Base-by-base conservation (phyloP, 30 jellyfish, hydroid and myxozoan genomes). In the Nemopilema nomurai region DNA sequence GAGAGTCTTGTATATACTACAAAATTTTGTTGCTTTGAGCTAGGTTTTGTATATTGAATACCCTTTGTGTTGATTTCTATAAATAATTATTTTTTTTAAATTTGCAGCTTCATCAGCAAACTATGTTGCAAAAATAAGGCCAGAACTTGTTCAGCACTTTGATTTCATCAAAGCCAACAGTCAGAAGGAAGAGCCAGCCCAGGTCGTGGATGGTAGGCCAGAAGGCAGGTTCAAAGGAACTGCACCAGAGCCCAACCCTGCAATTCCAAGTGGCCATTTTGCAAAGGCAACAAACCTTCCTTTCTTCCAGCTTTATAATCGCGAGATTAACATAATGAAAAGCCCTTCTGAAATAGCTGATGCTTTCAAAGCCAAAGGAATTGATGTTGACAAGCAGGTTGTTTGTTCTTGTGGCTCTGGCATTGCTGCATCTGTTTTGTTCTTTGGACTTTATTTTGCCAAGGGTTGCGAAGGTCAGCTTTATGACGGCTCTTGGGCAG, bases 221-320 rank as follows among this genome's bases (percentile, higher is more conserved):
- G 86, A 79, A 16, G 96, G 96, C 67, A 67, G 96, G 72, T 87
- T 78, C 88, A 62, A 87, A 32, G 96, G 96, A 0, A 29, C 53
- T 18, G 96, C 87, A 1, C 96, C 96, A 25, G 96, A 87, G 67
- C 96, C 91, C 4, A 79, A 81, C 32, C 88, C 96, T 23, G 96
- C 88, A 18, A 87, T 87, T 22, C 87, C 87, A 16, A 87, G 96
- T 87, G 96, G 96, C 24, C 96, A 87, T 62, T 62, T 87, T 73
- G 90, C 91, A 13, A 79, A 79, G 28, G 82, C 96, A 1, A 62
- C 66, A 32, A 87, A 74, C 32, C 17, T 87, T 26, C 96, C 96
- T 24, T 87, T 87, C 69, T 80, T 80, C 65, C 29, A 29, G 24
- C 62, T 71, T 23, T 80, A 68, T 62, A 31, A 87, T 62, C 78